Percentiles rank a stretch among this genome's conserved stretches.
Evolutionary conservation across 2,113 vertebrate species (phyloP).

Genomic region (Anser cygnoides): DNA sequence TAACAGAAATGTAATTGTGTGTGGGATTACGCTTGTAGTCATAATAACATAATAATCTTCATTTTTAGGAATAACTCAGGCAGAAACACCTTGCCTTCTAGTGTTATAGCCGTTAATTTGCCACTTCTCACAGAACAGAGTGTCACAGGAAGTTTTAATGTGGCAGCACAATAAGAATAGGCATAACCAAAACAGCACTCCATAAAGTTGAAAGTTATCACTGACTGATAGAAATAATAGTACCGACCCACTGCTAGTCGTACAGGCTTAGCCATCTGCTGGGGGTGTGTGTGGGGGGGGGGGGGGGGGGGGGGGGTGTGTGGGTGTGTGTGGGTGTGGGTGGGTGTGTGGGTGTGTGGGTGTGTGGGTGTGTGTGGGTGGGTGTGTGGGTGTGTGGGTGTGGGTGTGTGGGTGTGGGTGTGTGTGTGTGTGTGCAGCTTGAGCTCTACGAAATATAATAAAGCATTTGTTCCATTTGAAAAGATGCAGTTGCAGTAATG

Average conservation of each 20-base stretch:
- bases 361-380: no score
- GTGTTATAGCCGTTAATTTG: background rate
- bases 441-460: background rate
- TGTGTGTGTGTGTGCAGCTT: no score
- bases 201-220: background rate
- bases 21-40: background rate
- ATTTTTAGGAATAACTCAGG: background rate
- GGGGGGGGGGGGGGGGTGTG: no score
- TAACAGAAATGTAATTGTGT: background rate
- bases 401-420: background rate
- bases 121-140: background rate
- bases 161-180: background rate
- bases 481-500: background rate
- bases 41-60: background rate
- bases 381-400: background rate
- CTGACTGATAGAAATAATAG: slow-evolving; percentile 21
- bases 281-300: no score
- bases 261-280: background rate
- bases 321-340: no score
- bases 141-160: background rate
- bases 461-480: slow-evolving; percentile 12
- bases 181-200: background rate
- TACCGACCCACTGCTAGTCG: background rate
- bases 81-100: background rate
- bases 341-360: no score